Evolutionary conservation across 1,140 invertebrate species (phyloP).

Genomic region (Galleria mellonella): DNA sequence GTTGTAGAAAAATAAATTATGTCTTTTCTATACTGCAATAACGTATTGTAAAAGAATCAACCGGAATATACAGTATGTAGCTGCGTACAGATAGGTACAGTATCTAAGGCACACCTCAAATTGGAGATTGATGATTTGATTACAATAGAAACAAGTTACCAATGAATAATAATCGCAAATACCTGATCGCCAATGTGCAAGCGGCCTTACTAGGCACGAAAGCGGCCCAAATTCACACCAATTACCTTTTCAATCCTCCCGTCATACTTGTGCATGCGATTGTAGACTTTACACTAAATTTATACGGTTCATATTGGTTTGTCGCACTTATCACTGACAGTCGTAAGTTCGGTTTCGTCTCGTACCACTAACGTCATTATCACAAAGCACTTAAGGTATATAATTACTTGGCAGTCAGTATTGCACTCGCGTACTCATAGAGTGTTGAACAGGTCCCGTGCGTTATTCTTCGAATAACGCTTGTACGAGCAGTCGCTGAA

Average conservation of each 20-base stretch:
- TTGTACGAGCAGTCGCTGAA: conserved; percentile 68
- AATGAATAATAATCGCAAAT: too few species aligned
- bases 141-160: too few species aligned
- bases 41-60: too few species aligned
- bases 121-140: too few species aligned
- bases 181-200: neutral
- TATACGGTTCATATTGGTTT: conserved; percentile 1
- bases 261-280: conserved; percentile 15
- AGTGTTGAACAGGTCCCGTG: conserved; percentile 63
- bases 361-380: conserved; percentile 12
- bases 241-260: conserved; percentile 7
- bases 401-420: conserved; percentile 6
- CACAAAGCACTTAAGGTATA: conserved; percentile 19
- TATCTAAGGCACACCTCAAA: too few species aligned
- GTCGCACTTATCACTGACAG: conserved; percentile 3
- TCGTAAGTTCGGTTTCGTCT: neutral
- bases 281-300: neutral
- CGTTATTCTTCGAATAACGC: conserved; percentile 69
- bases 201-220: neutral
- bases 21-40: too few species aligned
- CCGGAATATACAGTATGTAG: too few species aligned
- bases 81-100: too few species aligned
- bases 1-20: too few species aligned
- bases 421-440: conserved; percentile 33
- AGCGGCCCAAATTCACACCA: conserved; percentile 2